phyloP scores from a whole-genome alignment of 2,888 invertebrate genomes.

The Rotaria magnacalcarata region DNA sequence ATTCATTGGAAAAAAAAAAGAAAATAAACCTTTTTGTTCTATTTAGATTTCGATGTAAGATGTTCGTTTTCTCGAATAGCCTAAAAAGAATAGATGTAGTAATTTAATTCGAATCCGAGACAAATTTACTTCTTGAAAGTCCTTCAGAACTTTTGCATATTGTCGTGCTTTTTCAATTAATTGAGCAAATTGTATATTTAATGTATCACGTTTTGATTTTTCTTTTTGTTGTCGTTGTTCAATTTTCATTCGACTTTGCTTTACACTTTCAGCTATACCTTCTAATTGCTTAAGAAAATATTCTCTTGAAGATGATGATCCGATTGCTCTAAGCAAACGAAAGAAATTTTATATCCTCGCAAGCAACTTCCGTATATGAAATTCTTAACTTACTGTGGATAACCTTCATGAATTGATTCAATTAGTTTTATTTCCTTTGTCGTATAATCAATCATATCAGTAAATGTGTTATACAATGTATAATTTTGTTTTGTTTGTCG shows the following conservation, averaged over 20 bases:
- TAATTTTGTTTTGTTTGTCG: constrained; percentile 96
- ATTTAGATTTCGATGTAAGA: neutral
- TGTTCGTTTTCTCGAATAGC: neutral
- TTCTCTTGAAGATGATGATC: constrained; percentile 72
- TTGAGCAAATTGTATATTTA: constrained; percentile 64
- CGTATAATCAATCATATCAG: constrained; percentile 86
- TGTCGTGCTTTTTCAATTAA: constrained; percentile 69
- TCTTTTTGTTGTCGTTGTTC: constrained; percentile 63
- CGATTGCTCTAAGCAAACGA: constrained; percentile 69
- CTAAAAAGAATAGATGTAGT: neutral
- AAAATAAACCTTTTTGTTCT: neutral
- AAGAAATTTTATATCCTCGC: neutral
- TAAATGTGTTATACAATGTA: constrained; percentile 85
- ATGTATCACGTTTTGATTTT: constrained; percentile 68
- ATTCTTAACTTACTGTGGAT: constrained; percentile 54
- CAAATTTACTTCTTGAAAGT: constrained; percentile 65
- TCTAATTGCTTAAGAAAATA: constrained; percentile 86
- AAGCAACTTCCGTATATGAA: neutral
- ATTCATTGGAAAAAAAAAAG: neutral
- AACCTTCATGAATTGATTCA: constrained; percentile 60
- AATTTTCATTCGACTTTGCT: constrained; percentile 64
- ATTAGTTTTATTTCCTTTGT: constrained; percentile 73
- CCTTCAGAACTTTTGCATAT: constrained; percentile 72
- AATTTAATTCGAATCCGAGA: too few relatives aligned
- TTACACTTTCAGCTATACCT: constrained; percentile 80